Conservation (phyloP, 2,113 vertebrate species). For the Antennarius striatus region DNA sequence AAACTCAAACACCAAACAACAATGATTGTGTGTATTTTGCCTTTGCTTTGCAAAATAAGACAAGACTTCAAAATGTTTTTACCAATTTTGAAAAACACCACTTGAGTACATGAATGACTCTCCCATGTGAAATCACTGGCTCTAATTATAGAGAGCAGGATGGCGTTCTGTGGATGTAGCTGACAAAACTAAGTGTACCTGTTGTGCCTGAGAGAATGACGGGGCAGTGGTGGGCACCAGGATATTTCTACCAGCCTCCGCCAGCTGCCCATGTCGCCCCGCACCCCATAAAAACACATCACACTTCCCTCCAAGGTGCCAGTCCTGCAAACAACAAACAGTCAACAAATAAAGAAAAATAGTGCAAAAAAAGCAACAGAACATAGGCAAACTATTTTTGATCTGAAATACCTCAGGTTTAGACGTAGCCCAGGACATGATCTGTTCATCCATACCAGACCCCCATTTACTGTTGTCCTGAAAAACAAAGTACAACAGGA, state of each 20-base stretch:
- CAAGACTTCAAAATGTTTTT: no score
- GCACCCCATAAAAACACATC: conserved; percentile 95
- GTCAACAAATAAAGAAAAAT: neutral
- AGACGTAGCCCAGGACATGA: conserved; percentile 97
- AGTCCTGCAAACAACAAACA: conserved; percentile 81
- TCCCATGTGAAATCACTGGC: neutral
- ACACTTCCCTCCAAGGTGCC: conserved; percentile 97
- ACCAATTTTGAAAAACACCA: no score
- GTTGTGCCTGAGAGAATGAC: conserved; percentile 96
- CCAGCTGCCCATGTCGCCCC: conserved; percentile 93
- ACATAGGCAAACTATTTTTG: neutral
- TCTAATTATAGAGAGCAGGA: neutral
- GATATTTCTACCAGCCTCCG: conserved; percentile 94
- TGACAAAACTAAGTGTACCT: conserved; percentile 77
- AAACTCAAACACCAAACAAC: no score
- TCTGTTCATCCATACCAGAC: conserved; percentile 94
- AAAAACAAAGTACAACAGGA: conserved; percentile 16
- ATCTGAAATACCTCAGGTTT: conserved; percentile 87
- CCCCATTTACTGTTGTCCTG: conserved; percentile 98
- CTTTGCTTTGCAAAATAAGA: no score
- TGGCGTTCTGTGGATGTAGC: neutral
- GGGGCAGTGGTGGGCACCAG: conserved; percentile 88
- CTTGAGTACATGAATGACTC: neutral
- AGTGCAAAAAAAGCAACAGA: neutral
- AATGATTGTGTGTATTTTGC: no score